Conservation (phyloP, 2,797 vertebrate genomes). For the Merluccius polli region DNA sequence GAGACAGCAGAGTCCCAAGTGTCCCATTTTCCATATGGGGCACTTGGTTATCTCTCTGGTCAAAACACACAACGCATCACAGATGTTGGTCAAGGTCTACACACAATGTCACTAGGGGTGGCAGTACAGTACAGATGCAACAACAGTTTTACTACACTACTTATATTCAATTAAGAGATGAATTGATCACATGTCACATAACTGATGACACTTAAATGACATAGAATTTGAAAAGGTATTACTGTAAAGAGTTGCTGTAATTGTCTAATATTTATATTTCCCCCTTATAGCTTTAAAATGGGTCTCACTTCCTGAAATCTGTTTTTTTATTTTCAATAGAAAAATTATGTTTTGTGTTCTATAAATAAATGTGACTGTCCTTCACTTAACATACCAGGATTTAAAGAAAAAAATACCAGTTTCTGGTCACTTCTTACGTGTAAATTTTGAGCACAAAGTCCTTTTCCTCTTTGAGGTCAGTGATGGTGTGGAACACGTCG, state of each 20-base stretch:
- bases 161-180: background rate
- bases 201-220: background rate
- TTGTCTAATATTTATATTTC: background rate
- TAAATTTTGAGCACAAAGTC: slow-evolving; percentile 99
- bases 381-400: background rate
- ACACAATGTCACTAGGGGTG: too few relatives aligned
- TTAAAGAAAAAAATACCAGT: background rate
- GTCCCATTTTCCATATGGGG: slow-evolving; percentile 65
- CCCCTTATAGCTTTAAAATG: background rate
- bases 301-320: background rate
- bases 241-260: background rate
- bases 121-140: background rate
- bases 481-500: slow-evolving; percentile 92
- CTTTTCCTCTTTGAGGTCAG: slow-evolving; percentile 96
- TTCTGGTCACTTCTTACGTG: slow-evolving; percentile 80
- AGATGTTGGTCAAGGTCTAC: too few relatives aligned
- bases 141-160: background rate
- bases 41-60: slow-evolving; percentile 64
- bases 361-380: background rate
- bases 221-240: background rate
- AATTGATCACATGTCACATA: background rate
- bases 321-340: background rate
- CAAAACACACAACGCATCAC: slow-evolving; percentile 45
- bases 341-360: background rate
- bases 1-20: slow-evolving; percentile 53